These are phyloP conservation scores for Ciconia boyciana DNA, from an alignment of 2,113 vertebrate species.

Conservation along the genomic window DNA sequence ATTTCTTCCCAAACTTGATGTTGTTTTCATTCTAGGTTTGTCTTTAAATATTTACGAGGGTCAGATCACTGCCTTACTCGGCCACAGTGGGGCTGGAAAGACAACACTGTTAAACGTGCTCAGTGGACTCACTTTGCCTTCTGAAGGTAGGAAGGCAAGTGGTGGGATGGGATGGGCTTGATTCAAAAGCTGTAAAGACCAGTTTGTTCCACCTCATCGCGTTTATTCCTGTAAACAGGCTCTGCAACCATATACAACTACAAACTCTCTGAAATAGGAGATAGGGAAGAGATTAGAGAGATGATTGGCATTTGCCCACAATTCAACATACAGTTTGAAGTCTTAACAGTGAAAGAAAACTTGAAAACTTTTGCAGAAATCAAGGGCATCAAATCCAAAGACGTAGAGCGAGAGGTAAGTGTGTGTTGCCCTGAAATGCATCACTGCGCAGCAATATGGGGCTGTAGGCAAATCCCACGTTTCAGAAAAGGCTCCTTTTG, in stretches of 20 bases:
- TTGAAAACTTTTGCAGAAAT: constrained; percentile 86
- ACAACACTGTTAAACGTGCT: constrained; percentile 87
- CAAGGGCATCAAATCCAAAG: constrained; percentile 82
- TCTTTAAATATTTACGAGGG: constrained; percentile 88
- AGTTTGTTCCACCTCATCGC: rapidly evolving
- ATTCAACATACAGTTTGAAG: constrained; percentile 86
- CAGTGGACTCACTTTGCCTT: constrained; percentile 81
- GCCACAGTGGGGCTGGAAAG: constrained; percentile 93
- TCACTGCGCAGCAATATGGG: neutral
- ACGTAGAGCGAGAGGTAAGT: constrained; percentile 68
- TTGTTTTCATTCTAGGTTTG: constrained; percentile 72
- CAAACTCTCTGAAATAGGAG: constrained; percentile 72
- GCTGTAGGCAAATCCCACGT: neutral
- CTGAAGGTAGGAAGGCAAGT: constrained; percentile 64
- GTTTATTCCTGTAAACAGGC: constrained; percentile 52
- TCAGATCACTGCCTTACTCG: constrained; percentile 91
- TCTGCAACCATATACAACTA: constrained; percentile 81
- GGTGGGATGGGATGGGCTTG: neutral
- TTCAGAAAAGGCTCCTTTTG: neutral
- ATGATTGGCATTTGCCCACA: constrained; percentile 89
- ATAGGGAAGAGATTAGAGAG: constrained; percentile 73
- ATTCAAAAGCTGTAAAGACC: neutral
- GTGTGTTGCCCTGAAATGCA: neutral
- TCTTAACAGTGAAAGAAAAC: constrained; percentile 90
- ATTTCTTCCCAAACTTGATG: neutral